Evolutionary conservation across 64 coral and sea anemone genomes (phyloP), one percentile per base, ranked within the genome.

Genomic region (Pachyseris speciosa): DNA sequence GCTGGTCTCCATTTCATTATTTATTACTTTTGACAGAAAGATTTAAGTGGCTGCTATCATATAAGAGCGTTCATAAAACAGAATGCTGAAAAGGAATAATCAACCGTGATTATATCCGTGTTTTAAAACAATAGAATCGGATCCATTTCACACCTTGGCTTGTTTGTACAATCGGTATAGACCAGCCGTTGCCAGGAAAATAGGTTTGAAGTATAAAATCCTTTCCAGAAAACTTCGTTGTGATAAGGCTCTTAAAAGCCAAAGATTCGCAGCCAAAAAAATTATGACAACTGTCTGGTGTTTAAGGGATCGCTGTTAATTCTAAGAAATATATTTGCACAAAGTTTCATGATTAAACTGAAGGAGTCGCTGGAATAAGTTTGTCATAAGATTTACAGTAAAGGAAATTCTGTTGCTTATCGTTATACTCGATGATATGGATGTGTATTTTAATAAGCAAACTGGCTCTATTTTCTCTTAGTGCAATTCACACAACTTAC

Each of bases 1-100:
- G 22, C 32, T 1, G 6, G 7, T 37, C 13, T 57, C 31, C 40
- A 3, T 55, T 58, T 81, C 77, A 81, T 81, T 81, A 81, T 61
- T 81, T 61, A 81, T 58, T 20, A 9, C 77, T 34, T 81, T 81
- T 39, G 36, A 81, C 32, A 81, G 77, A 8, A 34, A 60, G 32
- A 11, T 63, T 81, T 81, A 81, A 81, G 77, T 81, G 77, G 51
- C 33, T 40, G 33, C 77, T 32, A 81, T 63, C 60, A 40, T 11
- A 61, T 81, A 34, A 40, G 31, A 59, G 77, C 77, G 77, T 32
- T 59, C 22, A 60, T 39, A 63, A 81, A 38, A n/a, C 22, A 37
- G 32, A 38, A n/a, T 13, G 19, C 19, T 81, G 53, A 81, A 81
- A 81, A 3, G 34, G 29, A 39, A 22, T 81, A 51, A 81, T 81